Evolutionary conservation across 1,140 invertebrate species (phyloP).

Genomic region (Paracyclopina nana): DNA sequence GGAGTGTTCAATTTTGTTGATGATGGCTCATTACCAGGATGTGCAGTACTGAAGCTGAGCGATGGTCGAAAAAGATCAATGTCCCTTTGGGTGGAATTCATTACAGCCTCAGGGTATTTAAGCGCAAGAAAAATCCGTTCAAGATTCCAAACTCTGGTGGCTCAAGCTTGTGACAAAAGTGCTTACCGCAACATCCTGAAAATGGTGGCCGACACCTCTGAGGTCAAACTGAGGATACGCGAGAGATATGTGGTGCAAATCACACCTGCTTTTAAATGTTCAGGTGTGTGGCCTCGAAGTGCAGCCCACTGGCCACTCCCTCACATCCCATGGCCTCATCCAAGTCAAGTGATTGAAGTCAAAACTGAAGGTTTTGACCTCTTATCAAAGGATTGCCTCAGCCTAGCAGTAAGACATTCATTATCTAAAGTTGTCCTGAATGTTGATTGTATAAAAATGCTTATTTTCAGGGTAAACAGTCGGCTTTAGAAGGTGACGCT

Average conservation of each 20-base stretch:
- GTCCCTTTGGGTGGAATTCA: slow-evolving; percentile 93
- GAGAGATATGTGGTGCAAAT: slow-evolving; percentile 68
- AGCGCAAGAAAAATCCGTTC: slow-evolving; percentile 79
- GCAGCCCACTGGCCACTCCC: slow-evolving; percentile 85
- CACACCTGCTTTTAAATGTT: slow-evolving; percentile 78
- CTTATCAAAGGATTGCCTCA: slow-evolving; percentile 72
- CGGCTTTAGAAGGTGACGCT: slow-evolving; percentile 90
- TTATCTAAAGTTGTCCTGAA: no score
- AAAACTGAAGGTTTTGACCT: slow-evolving; percentile 94
- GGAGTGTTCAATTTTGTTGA: slow-evolving; percentile 89
- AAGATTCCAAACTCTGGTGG: slow-evolving; percentile 72
- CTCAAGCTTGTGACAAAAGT: slow-evolving; percentile 78
- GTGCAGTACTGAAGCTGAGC: slow-evolving; percentile 74
- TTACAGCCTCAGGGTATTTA: slow-evolving; percentile 78
- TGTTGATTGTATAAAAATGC: no score
- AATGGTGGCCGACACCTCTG: slow-evolving; percentile 76
- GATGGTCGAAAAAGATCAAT: slow-evolving; percentile 83
- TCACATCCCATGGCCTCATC: slow-evolving; percentile 78
- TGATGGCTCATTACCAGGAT: slow-evolving; percentile 73
- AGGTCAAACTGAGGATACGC: slow-evolving; percentile 61
- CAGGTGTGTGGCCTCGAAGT: slow-evolving; percentile 78
- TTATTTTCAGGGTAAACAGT: slow-evolving; percentile 70
- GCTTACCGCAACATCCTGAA: slow-evolving; percentile 69
- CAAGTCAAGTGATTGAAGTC: slow-evolving; percentile 79
- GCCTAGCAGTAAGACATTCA: no score